phyloP scores from a whole-genome alignment of 1,140 invertebrate species.

The Neodiprion pinetum region DNA sequence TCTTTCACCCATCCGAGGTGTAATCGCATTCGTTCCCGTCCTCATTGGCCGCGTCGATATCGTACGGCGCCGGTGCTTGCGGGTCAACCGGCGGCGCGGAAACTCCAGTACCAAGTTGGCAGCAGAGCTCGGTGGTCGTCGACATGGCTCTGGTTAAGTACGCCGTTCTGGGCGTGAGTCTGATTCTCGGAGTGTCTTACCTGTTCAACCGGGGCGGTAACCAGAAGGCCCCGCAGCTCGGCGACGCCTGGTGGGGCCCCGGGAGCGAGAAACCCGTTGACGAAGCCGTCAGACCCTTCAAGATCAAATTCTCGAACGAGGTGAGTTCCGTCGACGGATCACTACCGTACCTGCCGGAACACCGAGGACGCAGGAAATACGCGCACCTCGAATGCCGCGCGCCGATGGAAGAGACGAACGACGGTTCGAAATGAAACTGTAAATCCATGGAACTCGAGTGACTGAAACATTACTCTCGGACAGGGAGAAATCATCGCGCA shows the following conservation, averaged over 20 bases:
- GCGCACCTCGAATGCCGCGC: background rate
- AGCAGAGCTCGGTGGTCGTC: background rate
- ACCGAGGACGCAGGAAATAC: background rate
- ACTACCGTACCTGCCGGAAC: background rate
- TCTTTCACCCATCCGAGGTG: no score
- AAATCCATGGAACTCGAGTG: background rate
- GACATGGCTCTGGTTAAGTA: background rate
- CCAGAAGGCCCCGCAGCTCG: conserved; percentile 25
- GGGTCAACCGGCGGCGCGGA: background rate
- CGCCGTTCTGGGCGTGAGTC: background rate
- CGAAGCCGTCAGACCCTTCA: conserved; percentile 57
- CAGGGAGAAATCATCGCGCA: no score
- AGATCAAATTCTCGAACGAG: conserved; percentile 60
- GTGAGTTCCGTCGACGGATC: conserved; percentile 40
- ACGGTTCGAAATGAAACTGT: background rate
- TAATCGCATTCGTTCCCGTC: no score
- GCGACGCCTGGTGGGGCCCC: conserved; percentile 62
- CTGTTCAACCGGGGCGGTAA: background rate
- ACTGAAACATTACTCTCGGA: background rate
- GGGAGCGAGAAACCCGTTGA: conserved; percentile 47
- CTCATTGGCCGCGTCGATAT: no score
- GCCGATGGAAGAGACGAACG: background rate
- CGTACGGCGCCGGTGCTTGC: no score
- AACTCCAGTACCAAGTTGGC: background rate
- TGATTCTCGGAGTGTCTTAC: background rate